Evolutionary conservation across 2,113 vertebrate genomes (phyloP), one percentile per base, ranked within the genome.

Genomic region (Gnathonemus echidnorhynchus): DNA sequence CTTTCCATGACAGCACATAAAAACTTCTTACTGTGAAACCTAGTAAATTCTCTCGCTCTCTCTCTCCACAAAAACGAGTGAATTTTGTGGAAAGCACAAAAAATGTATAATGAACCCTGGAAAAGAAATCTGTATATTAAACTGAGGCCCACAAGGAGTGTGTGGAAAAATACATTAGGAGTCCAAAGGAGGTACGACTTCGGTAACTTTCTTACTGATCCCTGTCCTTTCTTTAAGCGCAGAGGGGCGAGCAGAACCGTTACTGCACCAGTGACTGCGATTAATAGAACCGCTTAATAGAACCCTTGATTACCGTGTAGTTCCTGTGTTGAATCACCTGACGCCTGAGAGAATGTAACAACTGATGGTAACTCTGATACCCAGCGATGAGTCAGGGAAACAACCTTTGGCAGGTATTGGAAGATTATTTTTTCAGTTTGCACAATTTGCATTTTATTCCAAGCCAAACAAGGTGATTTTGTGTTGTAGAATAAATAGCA

Each of bases 401-500:
- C 42, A 86, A 48, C 39, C 84, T 86, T n/a, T 13, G 46, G 48
- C 48, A 86, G 45, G 24, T 86, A 86, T 50, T 86, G 84, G 10
- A 27, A 50, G 84, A 86, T 50, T 86, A 86, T 86, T 27, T 86
- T 86, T 50, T 31, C 24, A 48, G 3, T 15, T 48, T 13, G 48
- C 45, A 49, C 6, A 86, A 86, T 86, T 86, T 50, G 9, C 84
- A 50, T 48, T 49, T 86, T 86, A 86, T 50, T 86, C 24, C n/a
- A 1, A 50, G 48, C 45, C 45, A 46, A 31, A 86, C 84, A n/a
- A 50, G 84, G 48, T 86, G 11, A 86, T 49, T 86, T 50, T 86
- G 48, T 50, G 84, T 86, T 50, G 5, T 48, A 11, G 84, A 86
- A 86, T 86, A 86, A 50, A 50, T 86, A 86, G 83, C 83, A 49